These are phyloP conservation scores for Acinonyx jubatus DNA, from an alignment of 2,113 vertebrate species.

Conservation along the genomic window DNA sequence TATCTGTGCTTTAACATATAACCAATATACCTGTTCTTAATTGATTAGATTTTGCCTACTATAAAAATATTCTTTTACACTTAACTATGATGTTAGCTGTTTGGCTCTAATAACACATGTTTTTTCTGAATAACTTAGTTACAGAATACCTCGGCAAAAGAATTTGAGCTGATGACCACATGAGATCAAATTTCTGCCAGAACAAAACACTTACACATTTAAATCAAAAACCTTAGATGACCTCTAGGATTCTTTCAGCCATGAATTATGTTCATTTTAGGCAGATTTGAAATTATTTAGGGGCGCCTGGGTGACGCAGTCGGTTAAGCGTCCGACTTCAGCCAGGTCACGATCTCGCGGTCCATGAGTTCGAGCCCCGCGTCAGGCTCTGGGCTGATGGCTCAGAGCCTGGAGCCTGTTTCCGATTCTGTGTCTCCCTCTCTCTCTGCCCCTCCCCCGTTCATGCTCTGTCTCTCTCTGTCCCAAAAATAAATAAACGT, in stretches of 20 bases:
- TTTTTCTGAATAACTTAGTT: conserved; percentile 53
- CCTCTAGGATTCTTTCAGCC: not conserved
- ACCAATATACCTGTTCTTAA: not conserved
- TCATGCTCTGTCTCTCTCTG: no score
- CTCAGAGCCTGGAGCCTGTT: no score
- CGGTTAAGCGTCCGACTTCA: no score
- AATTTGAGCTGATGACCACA: conserved; percentile 41
- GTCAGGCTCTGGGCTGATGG: no score
- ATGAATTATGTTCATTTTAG: conserved; percentile 50
- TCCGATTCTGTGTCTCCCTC: no score
- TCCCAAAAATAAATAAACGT: not conserved
- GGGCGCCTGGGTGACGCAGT: no score
- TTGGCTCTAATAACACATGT: conserved; percentile 7
- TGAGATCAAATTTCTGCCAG: conserved; percentile 24
- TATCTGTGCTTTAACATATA: not conserved
- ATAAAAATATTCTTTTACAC: conserved; percentile 6
- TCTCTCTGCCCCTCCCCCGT: no score
- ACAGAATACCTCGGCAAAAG: conserved; percentile 1
- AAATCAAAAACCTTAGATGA: conserved; percentile 35
- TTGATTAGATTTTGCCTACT: conserved; percentile 40
- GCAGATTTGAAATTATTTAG: conserved; percentile 40
- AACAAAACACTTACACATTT: conserved; percentile 42
- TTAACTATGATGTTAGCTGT: conserved; percentile 55
- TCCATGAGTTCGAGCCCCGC: no score
- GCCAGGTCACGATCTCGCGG: no score